phyloP scores from a whole-genome alignment of 2,888 invertebrate species.

The Orthosia cruda region DNA sequence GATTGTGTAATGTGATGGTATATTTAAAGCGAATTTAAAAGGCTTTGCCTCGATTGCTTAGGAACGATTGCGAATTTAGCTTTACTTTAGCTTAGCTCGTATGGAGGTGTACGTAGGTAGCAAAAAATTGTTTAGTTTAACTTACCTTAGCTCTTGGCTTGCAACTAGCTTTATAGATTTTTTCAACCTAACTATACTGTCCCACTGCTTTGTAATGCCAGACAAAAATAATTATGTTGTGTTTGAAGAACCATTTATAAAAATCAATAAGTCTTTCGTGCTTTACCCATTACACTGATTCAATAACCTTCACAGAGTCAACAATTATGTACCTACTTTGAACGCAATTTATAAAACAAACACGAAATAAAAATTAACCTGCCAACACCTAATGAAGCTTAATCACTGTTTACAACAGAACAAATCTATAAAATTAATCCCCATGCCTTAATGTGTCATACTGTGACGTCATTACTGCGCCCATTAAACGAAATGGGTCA shows the following conservation, averaged over 20 bases:
- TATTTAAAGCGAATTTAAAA: background rate
- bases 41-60: background rate
- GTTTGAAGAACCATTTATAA: too few relatives aligned
- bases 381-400: conserved; percentile 9
- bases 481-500: conserved; percentile 67
- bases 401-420: conserved; percentile 48
- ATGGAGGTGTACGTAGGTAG: too few relatives aligned
- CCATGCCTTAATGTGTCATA: conserved; percentile 58
- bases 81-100: too few relatives aligned
- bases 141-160: too few relatives aligned
- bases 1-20: background rate
- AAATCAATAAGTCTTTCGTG: too few relatives aligned
- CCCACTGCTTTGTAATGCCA: too few relatives aligned
- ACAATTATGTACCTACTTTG: background rate
- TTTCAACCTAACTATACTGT: too few relatives aligned
- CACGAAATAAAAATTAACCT: conserved; percentile 6
- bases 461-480: conserved; percentile 60
- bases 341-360: background rate
- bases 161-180: too few relatives aligned
- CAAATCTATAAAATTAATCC: conserved; percentile 61
- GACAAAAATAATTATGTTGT: too few relatives aligned
- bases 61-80: too few relatives aligned
- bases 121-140: too few relatives aligned
- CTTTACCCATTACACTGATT: too few relatives aligned
- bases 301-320: background rate